Evolutionary conservation across 30 jellyfish, hydroid and myxozoan genomes (phyloP).

Genomic region (Aurelia sp.): DNA sequence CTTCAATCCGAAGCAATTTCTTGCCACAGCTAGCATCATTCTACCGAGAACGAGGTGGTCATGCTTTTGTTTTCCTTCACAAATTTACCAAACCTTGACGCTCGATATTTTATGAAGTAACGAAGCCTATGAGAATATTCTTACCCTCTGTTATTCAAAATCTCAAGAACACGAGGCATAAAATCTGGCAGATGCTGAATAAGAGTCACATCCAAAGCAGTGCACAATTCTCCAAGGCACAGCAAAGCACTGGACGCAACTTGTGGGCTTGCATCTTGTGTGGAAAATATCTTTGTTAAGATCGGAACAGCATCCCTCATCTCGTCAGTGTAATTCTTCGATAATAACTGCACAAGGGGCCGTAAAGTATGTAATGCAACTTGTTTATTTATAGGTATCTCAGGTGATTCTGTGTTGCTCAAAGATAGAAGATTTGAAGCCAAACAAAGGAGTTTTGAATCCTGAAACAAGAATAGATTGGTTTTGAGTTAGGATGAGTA

Average conservation of each 20-base stretch:
- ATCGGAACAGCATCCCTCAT: slow-evolving; percentile 44
- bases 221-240: slow-evolving; percentile 74
- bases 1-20: too few relatives aligned
- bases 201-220: slow-evolving; percentile 49
- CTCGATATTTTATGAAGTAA: too few relatives aligned
- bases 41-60: too few relatives aligned
- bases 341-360: slow-evolving; percentile 42
- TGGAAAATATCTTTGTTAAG: slow-evolving; percentile 11
- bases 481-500: too few relatives aligned
- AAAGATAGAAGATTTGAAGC: slow-evolving; percentile 20
- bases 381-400: slow-evolving; percentile 68
- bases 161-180: slow-evolving; percentile 69
- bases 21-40: too few relatives aligned
- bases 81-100: too few relatives aligned
- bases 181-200: slow-evolving; percentile 71
- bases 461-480: slow-evolving; percentile 13
- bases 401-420: slow-evolving; percentile 24
- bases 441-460: slow-evolving; percentile 21
- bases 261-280: slow-evolving; percentile 20
- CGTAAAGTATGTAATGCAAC: slow-evolving; percentile 72
- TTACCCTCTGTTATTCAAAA: slow-evolving; percentile 33
- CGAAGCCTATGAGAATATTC: neutral
- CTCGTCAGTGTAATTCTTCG: slow-evolving; percentile 29
- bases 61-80: too few relatives aligned
- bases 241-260: slow-evolving; percentile 81